Percentiles rank a stretch among this genome's conserved stretches.
phyloP scores from a whole-genome alignment of 2,888 invertebrate species.

The Mythimna ferrago region DNA sequence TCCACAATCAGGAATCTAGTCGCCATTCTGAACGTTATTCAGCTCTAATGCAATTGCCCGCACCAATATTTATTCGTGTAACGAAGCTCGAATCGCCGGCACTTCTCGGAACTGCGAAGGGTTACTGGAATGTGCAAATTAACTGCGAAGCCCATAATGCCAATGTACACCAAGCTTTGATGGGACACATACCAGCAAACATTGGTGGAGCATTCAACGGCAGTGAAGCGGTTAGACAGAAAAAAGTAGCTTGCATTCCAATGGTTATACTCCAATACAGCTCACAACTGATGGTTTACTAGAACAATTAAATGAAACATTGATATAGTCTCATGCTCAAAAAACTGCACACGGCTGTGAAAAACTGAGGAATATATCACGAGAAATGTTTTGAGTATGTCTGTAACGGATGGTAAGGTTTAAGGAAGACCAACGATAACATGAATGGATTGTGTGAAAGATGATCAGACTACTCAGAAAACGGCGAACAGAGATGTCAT shows the following conservation, averaged over 20 bases:
- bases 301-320: not conserved
- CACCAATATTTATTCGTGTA: slow-evolving; percentile 34
- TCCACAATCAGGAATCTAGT: slow-evolving; percentile 3
- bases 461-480: too few relatives aligned
- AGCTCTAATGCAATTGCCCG: slow-evolving; percentile 23
- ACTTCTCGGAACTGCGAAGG: slow-evolving; percentile 47
- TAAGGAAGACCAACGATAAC: too few relatives aligned
- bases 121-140: slow-evolving; percentile 47
- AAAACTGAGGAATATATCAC: too few relatives aligned
- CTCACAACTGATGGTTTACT: not conserved
- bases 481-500: too few relatives aligned
- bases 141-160: slow-evolving; percentile 30
- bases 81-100: slow-evolving; percentile 35
- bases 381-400: too few relatives aligned
- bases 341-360: not conserved
- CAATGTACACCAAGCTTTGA: slow-evolving; percentile 29
- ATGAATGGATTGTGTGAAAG: too few relatives aligned
- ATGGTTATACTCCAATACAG: too few relatives aligned
- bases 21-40: not conserved
- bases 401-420: too few relatives aligned
- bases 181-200: slow-evolving; percentile 29
- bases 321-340: not conserved
- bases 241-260: not conserved
- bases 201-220: slow-evolving; percentile 17
- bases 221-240: not conserved